A percentile compares a stretch with the other conserved stretches of the same genome.
Conservation (phyloP, 1,140 invertebrate species). For the Whitmania pigra region DNA sequence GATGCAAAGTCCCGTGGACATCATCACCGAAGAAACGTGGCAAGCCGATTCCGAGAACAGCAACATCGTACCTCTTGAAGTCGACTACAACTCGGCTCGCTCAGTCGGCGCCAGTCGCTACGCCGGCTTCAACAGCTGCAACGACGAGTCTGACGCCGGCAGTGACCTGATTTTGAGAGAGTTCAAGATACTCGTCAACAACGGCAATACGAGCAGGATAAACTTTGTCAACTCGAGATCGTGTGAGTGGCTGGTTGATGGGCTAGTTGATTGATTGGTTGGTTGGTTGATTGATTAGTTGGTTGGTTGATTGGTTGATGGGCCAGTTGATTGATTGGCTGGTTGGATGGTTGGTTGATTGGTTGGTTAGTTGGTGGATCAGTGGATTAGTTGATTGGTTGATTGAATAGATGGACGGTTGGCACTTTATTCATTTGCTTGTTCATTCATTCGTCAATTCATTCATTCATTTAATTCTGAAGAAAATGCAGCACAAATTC, state of each 20-base stretch:
- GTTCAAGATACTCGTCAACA: slow-evolving; percentile 19
- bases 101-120: not conserved
- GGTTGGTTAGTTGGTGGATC: not conserved
- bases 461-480: no score
- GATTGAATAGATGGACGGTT: no score
- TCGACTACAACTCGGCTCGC: not conserved
- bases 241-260: slow-evolving; percentile 4
- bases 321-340: no score
- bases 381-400: not conserved
- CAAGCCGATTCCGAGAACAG: not conserved
- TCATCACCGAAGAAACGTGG: slow-evolving; percentile 9
- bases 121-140: slow-evolving; percentile 2
- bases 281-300: not conserved
- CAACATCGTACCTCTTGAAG: not conserved
- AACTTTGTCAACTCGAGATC: slow-evolving; percentile 17
- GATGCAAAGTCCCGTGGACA: slow-evolving; percentile 12
- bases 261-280: not conserved
- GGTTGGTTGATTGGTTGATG: not conserved
- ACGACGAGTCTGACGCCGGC: not conserved
- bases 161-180: slow-evolving; percentile 6
- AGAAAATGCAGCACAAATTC: no score
- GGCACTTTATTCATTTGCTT: no score
- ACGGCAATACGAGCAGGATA: slow-evolving; percentile 9
- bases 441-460: no score
- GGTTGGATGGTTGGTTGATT: not conserved